Conservation (phyloP, 2,797 vertebrate genomes). For the Champsocephalus esox region DNA sequence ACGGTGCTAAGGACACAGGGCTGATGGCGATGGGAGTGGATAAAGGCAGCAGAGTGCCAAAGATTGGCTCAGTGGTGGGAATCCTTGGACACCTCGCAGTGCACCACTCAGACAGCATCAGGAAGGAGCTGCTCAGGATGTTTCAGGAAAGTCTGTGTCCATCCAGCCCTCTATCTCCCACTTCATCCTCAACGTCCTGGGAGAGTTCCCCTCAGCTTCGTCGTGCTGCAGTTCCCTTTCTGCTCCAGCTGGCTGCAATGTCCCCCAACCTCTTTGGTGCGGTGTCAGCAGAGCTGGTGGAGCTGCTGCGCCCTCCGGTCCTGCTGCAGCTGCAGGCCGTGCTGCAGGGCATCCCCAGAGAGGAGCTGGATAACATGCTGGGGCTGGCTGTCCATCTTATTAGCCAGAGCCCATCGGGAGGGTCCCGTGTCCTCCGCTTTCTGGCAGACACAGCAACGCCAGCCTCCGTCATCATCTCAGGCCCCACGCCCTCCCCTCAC, state of each 20-base stretch:
- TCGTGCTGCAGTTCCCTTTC: constrained; percentile 91
- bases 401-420: constrained; percentile 92
- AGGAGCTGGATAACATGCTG: constrained; percentile 93
- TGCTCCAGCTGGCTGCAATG: constrained; percentile 93
- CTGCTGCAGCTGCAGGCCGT: constrained; percentile 92
- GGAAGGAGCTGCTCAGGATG: constrained; percentile 92
- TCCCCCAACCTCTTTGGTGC: constrained; percentile 91
- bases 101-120: constrained; percentile 93
- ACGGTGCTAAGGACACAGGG: constrained; percentile 81
- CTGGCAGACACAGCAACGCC: constrained; percentile 93
- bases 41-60: constrained; percentile 88
- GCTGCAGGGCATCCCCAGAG: constrained; percentile 87
- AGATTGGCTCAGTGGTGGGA: constrained; percentile 95
- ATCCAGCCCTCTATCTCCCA: constrained; percentile 75
- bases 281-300: constrained; percentile 91
- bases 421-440: constrained; percentile 90
- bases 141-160: constrained; percentile 92
- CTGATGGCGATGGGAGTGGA: constrained; percentile 73
- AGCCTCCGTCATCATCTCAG: constrained; percentile 93
- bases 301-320: constrained; percentile 87
- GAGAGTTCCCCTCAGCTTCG: constrained; percentile 86
- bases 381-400: constrained; percentile 91
- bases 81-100: constrained; percentile 93
- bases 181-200: constrained; percentile 80
- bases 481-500: constrained; percentile 87